phyloP scores from a whole-genome alignment of 2,797 vertebrate genomes.

The Catharus ustulatus region DNA sequence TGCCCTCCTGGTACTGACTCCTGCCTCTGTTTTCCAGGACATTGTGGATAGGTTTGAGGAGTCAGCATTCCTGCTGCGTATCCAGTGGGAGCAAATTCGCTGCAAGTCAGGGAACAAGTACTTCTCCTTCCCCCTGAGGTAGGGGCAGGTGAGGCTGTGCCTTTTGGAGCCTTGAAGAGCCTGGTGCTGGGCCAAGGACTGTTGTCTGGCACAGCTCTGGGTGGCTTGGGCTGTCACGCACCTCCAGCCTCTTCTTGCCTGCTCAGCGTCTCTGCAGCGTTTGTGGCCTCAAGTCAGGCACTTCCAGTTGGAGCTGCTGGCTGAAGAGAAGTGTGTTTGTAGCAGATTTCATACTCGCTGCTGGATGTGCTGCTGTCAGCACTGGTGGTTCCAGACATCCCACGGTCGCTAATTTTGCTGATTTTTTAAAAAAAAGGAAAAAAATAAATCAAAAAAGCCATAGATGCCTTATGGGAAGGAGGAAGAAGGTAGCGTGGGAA shows the following conservation, averaged over 20 bases:
- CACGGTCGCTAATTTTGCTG: not conserved
- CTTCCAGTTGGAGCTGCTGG: constrained; percentile 8
- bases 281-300: not conserved
- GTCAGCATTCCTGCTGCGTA: constrained; percentile 73
- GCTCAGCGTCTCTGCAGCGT: not conserved
- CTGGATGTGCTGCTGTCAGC: constrained; percentile 37
- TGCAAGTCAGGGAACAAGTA: constrained; percentile 92
- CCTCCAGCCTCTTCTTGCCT: not conserved
- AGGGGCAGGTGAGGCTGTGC: not conserved
- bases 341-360: not conserved
- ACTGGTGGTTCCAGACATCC: not conserved
- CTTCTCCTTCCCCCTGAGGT: constrained; percentile 84
- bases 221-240: not conserved
- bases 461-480: constrained; percentile 6
- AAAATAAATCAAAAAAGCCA: not conserved
- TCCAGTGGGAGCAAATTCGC: constrained; percentile 82
- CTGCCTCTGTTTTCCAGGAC: constrained; percentile 67
- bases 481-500: constrained; percentile 28
- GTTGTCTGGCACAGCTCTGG: not conserved
- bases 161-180: not conserved
- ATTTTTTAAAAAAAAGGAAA: not conserved
- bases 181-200: not conserved
- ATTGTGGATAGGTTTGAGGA: constrained; percentile 86
- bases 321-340: not conserved
- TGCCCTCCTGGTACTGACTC: not conserved